Conservation (phyloP, 2,113 vertebrate genomes). For the Otis tarda region DNA sequence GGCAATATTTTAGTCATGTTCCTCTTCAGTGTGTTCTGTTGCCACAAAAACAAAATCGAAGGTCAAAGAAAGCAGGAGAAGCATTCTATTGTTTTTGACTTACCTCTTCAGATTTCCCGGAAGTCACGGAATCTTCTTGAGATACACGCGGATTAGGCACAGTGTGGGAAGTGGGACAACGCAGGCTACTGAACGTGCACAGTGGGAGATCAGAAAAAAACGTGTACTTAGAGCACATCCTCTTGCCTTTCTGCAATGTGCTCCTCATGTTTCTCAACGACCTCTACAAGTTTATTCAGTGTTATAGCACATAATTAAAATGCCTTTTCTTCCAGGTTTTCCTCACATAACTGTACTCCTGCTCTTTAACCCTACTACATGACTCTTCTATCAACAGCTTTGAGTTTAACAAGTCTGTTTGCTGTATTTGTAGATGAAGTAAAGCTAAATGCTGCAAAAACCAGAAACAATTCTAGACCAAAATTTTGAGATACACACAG, state of each 20-base stretch:
- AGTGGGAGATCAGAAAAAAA: background rate
- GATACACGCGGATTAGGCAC: background rate
- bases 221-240: rapidly evolving
- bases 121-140: background rate
- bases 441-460: background rate
- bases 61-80: background rate
- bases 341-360: background rate
- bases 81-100: background rate
- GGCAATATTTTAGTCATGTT: background rate
- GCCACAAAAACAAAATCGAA: background rate
- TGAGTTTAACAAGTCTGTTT: background rate
- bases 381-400: background rate
- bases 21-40: background rate
- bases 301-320: background rate
- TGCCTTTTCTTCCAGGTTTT: background rate
- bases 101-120: background rate
- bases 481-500: background rate
- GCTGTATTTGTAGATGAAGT: background rate
- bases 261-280: background rate
- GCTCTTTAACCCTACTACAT: background rate
- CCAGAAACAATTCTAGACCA: background rate
- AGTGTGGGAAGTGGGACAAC: background rate
- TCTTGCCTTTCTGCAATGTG: background rate
- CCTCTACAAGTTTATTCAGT: background rate
- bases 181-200: background rate